These are phyloP conservation scores for Bacillus rossius DNA, from an alignment of 1,140 invertebrate species.

Conservation along the genomic window DNA sequence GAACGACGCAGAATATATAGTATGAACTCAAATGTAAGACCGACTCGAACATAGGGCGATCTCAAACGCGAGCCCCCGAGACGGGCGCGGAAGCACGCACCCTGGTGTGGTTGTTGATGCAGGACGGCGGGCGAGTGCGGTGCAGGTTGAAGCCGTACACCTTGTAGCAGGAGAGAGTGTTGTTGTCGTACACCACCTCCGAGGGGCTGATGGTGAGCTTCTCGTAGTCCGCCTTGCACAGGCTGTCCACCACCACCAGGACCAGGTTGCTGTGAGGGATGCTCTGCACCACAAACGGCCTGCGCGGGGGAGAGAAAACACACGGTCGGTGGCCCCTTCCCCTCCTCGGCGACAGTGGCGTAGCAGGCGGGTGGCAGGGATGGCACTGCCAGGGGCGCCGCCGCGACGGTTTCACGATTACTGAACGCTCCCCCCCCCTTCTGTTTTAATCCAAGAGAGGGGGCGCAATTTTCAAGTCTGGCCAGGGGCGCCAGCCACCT, in stretches of 20 bases:
- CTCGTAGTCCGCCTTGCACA: slow-evolving; percentile 42
- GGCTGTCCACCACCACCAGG: slow-evolving; percentile 69
- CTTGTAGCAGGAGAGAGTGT: slow-evolving; percentile 57
- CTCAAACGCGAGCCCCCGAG: too few species aligned
- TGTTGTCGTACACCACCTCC: slow-evolving; percentile 55
- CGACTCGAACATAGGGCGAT: too few species aligned
- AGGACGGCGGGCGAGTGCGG: slow-evolving; percentile 55
- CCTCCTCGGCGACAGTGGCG: not conserved
- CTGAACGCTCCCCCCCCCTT: too few species aligned
- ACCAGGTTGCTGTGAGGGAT: slow-evolving; percentile 81
- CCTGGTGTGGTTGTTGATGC: slow-evolving; percentile 61
- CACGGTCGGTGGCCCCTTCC: not conserved
- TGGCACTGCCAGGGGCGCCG: not conserved
- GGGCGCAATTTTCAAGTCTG: too few species aligned
- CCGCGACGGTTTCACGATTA: too few species aligned
- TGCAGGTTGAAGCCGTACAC: slow-evolving; percentile 48
- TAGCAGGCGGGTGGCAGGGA: too few species aligned
- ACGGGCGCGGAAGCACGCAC: slow-evolving; percentile 52
- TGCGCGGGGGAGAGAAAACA: slow-evolving; percentile 31
- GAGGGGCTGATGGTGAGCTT: slow-evolving; percentile 50
- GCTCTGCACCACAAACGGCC: slow-evolving; percentile 75
- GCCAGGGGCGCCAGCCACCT: too few species aligned
- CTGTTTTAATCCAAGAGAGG: too few species aligned
- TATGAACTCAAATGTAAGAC: too few species aligned
- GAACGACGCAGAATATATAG: too few species aligned